Percentiles rank a stretch among this genome's conserved stretches.
Evolutionary conservation across 2,113 vertebrate genomes (phyloP).

Genomic region (Zapornia atra): DNA sequence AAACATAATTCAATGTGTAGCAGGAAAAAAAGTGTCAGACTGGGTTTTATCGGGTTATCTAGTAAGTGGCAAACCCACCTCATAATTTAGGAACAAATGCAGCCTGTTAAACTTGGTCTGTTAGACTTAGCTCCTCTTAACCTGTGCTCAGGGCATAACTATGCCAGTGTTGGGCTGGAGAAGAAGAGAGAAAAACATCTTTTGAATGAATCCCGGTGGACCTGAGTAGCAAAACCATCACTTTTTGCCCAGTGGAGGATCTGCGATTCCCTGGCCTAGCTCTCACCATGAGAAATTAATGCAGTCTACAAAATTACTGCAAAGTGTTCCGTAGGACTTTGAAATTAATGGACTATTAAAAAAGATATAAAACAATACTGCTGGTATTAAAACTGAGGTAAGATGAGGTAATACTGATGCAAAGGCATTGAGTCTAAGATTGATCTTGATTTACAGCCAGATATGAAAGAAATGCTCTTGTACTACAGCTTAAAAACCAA

Average conservation of each 20-base stretch:
- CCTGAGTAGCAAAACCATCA: neutral
- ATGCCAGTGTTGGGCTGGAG: neutral
- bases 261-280: slow-evolving; percentile 23
- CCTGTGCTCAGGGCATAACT: neutral
- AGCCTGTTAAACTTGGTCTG: neutral
- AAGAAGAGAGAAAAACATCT: neutral
- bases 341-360: slow-evolving; percentile 70
- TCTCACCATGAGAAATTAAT: slow-evolving; percentile 50
- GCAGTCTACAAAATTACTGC: slow-evolving; percentile 67
- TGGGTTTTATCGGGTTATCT: neutral
- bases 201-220: slow-evolving; percentile 7
- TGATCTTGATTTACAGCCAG: slow-evolving; percentile 69
- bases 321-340: slow-evolving; percentile 60
- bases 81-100: neutral
- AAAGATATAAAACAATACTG: slow-evolving; percentile 68
- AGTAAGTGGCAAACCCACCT: neutral
- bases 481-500: slow-evolving; percentile 41
- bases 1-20: neutral
- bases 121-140: neutral
- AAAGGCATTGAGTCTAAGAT: slow-evolving; percentile 38
- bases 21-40: neutral
- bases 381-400: slow-evolving; percentile 57
- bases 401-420: slow-evolving; percentile 57
- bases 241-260: slow-evolving; percentile 34
- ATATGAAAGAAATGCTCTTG: slow-evolving; percentile 30